Evolutionary conservation across 2,888 invertebrate species (phyloP), one percentile per base, ranked within the genome.

Genomic region (Antitype chi): DNA sequence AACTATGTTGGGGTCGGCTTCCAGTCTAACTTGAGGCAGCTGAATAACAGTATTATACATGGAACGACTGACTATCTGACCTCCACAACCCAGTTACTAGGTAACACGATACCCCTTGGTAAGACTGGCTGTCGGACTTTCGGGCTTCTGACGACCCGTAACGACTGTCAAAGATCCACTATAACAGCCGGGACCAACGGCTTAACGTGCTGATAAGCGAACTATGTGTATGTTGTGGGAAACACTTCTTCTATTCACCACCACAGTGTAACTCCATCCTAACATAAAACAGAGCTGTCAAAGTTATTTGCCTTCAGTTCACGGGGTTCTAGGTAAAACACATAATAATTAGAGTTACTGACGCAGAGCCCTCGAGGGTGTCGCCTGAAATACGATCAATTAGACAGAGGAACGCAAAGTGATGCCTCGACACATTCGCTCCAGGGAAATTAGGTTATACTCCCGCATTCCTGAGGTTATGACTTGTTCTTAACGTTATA

Each of bases 341-440:
- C 83, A 79, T 86, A 84, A 88, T 89, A 90, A 90, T 88, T 90
- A 88, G 89, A 90, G 84, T 76, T 69, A 81, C 78, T 85, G 85
- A 81, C 76, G 78, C 73, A 57, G 76, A 73, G 69, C 87, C 91
- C 89, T 85, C 75, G 84, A 66, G 92, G 90, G 90, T 89, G 79
- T 80, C 78, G 84, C 81, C 86, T 90, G 91, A 90, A 92, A 92
- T 92, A 90, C 91, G 91, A 92, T 92, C 93, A 92, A 93, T 93
- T 93, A 92, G 91, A 89, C 85, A 81, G 88, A 91, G 90, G 86
- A 89, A 88, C 80, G 85, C 81, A 60, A 86, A 88, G 82, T 86
- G 89, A 89, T 85, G 89, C 80, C 86, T 80, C 78, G 82, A 85
- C 87, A 83, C 69, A 81, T 83, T 83, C 74, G 80, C 91, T 89